phyloP scores from a whole-genome alignment of 2,888 invertebrate species.

The Notocelia uddmanniana region DNA sequence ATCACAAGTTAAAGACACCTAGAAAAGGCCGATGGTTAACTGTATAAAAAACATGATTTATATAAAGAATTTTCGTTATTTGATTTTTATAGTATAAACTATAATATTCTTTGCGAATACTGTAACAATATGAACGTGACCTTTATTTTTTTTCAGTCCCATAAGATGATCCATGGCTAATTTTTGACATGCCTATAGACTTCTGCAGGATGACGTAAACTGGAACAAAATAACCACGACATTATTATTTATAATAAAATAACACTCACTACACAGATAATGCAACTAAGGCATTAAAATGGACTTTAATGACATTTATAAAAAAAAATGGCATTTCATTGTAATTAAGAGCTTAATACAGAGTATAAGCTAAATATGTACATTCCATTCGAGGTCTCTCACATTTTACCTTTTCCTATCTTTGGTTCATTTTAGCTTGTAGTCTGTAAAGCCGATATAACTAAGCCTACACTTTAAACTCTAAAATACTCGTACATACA shows the following conservation, averaged over 20 bases:
- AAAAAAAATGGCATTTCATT: too few relatives aligned
- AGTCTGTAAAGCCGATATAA: too few relatives aligned
- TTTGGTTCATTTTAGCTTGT: too few relatives aligned
- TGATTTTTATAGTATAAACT: constrained; percentile 36
- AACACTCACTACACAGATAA: background rate
- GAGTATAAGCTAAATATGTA: too few relatives aligned
- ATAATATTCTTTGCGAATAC: constrained; percentile 37
- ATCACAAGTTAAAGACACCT: constrained; percentile 33
- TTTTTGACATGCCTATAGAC: constrained; percentile 93
- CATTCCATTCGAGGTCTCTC: too few relatives aligned
- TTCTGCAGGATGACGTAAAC: constrained; percentile 92
- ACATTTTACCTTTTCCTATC: too few relatives aligned
- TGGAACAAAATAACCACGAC: constrained; percentile 76
- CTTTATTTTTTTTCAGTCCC: constrained; percentile 87
- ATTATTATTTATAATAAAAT: constrained; percentile 12
- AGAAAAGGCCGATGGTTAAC: constrained; percentile 40
- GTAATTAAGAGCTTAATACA: too few relatives aligned
- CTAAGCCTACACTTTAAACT: too few relatives aligned
- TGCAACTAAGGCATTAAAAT: too few relatives aligned
- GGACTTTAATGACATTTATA: too few relatives aligned
- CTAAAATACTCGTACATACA: too few relatives aligned
- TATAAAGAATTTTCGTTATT: constrained; percentile 38
- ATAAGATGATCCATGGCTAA: constrained; percentile 93
- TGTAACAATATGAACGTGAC: constrained; percentile 52
- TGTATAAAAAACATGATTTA: constrained; percentile 36